Conservation (phyloP, 37 sponge, comb jelly and placozoan species). For the Amphimedon queenslandica region DNA sequence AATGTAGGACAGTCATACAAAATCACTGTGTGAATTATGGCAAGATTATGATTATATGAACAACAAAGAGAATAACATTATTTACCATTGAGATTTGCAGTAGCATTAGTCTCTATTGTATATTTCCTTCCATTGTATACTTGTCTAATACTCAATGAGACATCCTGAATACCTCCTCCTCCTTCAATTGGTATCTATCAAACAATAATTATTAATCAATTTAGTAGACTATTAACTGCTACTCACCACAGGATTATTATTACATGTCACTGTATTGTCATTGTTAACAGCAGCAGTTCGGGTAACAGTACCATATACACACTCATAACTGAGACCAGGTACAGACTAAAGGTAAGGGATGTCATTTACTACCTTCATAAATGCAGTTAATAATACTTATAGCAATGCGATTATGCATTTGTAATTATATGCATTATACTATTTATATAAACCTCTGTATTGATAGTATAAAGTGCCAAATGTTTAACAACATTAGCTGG, state of each 20-base stretch:
- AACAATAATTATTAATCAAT: not conserved
- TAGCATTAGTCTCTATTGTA: not conserved
- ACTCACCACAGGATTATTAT: not conserved
- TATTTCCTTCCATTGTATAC: not conserved
- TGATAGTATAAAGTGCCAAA: too few species aligned
- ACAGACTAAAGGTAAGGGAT: not conserved
- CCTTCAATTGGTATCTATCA: not conserved
- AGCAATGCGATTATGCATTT: too few species aligned
- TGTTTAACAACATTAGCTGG: too few species aligned
- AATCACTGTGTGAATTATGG: too few species aligned
- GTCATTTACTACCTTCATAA: too few species aligned
- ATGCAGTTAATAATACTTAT: too few species aligned
- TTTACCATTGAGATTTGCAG: not conserved
- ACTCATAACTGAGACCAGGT: not conserved
- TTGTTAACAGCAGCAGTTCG: not conserved
- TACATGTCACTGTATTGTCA: not conserved
- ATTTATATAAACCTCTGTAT: too few species aligned
- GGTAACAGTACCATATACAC: not conserved
- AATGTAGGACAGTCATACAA: constrained; percentile 36
- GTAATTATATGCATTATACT: too few species aligned
- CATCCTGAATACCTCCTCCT: not conserved
- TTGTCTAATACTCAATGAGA: too few species aligned
- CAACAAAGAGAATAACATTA: not conserved
- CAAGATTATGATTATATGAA: not conserved
- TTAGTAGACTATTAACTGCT: not conserved